phyloP scores from a whole-genome alignment of 1,140 invertebrate genomes.

The Philaenus spumarius region DNA sequence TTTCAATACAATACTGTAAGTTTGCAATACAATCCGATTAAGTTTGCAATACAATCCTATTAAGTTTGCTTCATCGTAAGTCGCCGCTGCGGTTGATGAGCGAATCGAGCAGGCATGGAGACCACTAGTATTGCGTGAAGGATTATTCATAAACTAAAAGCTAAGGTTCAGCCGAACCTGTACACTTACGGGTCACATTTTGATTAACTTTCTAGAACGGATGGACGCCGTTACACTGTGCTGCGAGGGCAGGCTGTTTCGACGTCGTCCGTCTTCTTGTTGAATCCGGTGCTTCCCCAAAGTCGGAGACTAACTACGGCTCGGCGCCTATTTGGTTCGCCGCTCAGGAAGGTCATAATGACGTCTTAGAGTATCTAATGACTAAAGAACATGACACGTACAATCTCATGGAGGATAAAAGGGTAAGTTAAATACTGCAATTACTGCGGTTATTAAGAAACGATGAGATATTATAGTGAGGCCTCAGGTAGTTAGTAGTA shows the following conservation, averaged over 20 bases:
- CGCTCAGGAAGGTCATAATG: constrained; percentile 91
- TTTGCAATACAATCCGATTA: too few species aligned
- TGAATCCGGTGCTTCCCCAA: constrained; percentile 91
- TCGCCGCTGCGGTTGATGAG: too few species aligned
- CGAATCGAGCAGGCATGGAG: too few species aligned
- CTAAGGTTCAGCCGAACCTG: too few species aligned
- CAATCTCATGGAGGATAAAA: constrained; percentile 91
- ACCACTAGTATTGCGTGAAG: too few species aligned
- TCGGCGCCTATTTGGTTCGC: constrained; percentile 97
- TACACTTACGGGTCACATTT: too few species aligned
- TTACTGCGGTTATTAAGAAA: too few species aligned
- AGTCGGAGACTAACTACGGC: constrained; percentile 85
- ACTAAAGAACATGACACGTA: constrained; percentile 97
- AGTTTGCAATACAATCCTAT: too few species aligned
- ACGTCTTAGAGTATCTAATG: constrained; percentile 91
- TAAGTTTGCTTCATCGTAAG: too few species aligned
- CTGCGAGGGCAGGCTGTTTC: constrained; percentile 88
- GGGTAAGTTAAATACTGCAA: constrained; percentile 45
- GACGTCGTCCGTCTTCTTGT: constrained; percentile 92
- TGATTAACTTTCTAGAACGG: constrained; percentile 56
- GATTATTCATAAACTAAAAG: not conserved
- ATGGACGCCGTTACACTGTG: constrained; percentile 96
- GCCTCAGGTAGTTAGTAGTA: too few species aligned
- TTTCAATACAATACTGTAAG: too few species aligned
- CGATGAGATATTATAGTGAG: too few species aligned